These are phyloP conservation scores for Muscina levida DNA, from an alignment of 2,888 invertebrate genomes.

Conservation along the genomic window DNA sequence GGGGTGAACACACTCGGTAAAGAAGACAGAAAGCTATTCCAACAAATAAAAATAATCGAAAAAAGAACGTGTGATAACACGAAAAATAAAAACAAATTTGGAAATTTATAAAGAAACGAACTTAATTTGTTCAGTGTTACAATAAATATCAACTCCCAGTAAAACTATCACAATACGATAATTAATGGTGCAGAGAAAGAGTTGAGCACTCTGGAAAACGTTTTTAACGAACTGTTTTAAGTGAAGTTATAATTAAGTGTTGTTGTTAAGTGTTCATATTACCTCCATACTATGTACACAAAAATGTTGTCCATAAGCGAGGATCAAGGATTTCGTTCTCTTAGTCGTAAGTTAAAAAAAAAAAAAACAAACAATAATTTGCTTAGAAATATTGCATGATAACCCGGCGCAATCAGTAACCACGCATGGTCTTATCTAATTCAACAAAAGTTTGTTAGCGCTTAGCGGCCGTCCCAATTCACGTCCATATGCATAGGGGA, in stretches of 20 bases:
- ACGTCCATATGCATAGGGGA: neutral
- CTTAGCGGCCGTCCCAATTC: conserved; percentile 11
- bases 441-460: neutral
- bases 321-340: conserved; percentile 80
- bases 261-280: no score
- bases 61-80: neutral
- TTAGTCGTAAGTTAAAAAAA: conserved; percentile 78
- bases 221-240: no score
- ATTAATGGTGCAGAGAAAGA: conserved; percentile 18
- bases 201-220: neutral
- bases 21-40: conserved; percentile 46
- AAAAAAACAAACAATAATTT: no score
- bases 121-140: no score
- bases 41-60: conserved; percentile 4
- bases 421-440: conserved; percentile 23
- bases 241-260: no score
- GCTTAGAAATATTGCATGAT: no score
- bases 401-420: no score
- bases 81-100: neutral
- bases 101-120: no score
- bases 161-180: conserved; percentile 10
- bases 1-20: conserved; percentile 76
- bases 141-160: neutral
- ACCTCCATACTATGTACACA: conserved; percentile 69
- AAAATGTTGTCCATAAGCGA: conserved; percentile 80